These are phyloP conservation scores for Aphidius gifuensis DNA, from an alignment of 1,140 invertebrate genomes.

Conservation along the genomic window DNA sequence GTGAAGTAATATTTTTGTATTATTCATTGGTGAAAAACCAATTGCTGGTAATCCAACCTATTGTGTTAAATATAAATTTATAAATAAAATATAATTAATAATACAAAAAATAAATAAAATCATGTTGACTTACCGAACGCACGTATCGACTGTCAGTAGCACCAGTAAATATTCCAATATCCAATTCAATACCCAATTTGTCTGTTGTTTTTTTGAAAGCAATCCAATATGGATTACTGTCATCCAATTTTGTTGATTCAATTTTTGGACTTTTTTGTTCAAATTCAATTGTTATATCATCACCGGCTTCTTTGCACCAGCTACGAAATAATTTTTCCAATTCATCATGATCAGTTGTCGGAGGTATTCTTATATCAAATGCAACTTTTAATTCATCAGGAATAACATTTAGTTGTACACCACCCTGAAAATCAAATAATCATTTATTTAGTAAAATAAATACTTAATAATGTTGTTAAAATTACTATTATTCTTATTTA, in stretches of 20 bases:
- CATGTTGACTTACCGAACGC: constrained; percentile 53
- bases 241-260: constrained; percentile 66
- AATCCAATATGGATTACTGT: constrained; percentile 76
- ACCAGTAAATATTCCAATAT: constrained; percentile 72
- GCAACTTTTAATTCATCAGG: constrained; percentile 72
- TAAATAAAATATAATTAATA: not conserved
- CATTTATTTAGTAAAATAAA: too few species aligned
- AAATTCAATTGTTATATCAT: constrained; percentile 71
- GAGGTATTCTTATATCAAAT: constrained; percentile 81
- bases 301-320: constrained; percentile 82
- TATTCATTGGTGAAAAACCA: constrained; percentile 74
- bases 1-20: constrained; percentile 71
- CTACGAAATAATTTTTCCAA: constrained; percentile 71
- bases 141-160: constrained; percentile 76
- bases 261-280: constrained; percentile 66
- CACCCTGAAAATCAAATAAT: constrained; percentile 62
- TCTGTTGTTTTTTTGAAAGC: constrained; percentile 68
- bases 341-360: constrained; percentile 65
- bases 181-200: constrained; percentile 58
- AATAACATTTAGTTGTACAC: constrained; percentile 89
- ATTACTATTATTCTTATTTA: too few species aligned
- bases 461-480: too few species aligned
- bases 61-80: constrained; percentile 19
- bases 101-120: not conserved
- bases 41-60: constrained; percentile 64